Evolutionary conservation across 2,113 vertebrate genomes (phyloP).

Genomic region (Sardina pilchardus): DNA sequence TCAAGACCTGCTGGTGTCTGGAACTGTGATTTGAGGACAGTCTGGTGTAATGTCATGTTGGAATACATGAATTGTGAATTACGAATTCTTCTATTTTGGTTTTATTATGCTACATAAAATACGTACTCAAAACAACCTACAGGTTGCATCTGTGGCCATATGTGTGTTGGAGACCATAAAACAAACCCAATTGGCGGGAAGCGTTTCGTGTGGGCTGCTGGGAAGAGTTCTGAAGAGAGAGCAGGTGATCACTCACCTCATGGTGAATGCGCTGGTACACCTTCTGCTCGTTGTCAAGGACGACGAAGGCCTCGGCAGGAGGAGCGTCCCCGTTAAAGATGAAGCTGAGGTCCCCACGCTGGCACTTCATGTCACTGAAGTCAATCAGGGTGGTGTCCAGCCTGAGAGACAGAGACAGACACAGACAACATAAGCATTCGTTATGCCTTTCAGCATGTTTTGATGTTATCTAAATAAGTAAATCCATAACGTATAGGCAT

Average conservation of each 20-base stretch:
- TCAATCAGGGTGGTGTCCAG: conserved; percentile 98
- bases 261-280: conserved; percentile 98
- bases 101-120: no score
- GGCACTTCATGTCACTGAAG: conserved; percentile 99
- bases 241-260: conserved; percentile 74
- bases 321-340: conserved; percentile 94
- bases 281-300: conserved; percentile 98
- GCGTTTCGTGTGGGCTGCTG: neutral
- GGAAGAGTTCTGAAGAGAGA: neutral
- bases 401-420: conserved; percentile 62
- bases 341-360: conserved; percentile 97
- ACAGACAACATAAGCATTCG: neutral
- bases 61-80: no score
- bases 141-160: neutral
- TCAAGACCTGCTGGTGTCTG: no score
- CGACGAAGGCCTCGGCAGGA: conserved; percentile 95
- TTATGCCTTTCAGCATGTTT: neutral
- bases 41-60: no score
- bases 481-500: neutral
- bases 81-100: no score
- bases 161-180: neutral
- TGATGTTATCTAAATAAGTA: neutral
- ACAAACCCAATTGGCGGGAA: neutral
- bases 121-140: no score
- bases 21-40: no score